Base-by-base conservation (phyloP, 2,888 invertebrate genomes). In the Drosophila percnosoma region DNA sequence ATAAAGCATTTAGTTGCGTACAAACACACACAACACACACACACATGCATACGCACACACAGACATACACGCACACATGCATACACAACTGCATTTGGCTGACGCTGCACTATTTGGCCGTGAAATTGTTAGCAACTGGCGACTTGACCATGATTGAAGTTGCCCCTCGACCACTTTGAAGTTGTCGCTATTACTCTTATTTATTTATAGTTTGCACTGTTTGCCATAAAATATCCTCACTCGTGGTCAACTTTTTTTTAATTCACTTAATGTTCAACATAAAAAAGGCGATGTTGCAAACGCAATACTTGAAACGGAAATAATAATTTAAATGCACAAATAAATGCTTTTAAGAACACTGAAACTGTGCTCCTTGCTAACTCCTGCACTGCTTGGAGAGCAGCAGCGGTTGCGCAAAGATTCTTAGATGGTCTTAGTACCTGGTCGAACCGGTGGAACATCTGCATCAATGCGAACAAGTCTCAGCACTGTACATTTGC, bases 1-100 rank as follows among this genome's bases (percentile, higher is more conserved):
- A 78, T 64, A 59, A 68, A 78, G 31, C 78, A 65, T 72, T 78
- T 75, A 68, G 75, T 65, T 71, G 67, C 75, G 67, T 60, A 69
- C 74, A 54, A 27, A 42, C n/a, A 1, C n/a, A 21, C 2, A n/a
- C 40, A 40, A n/a, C 10, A n/a, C 10, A 40, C 0, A 40, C 5
- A n/a, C 5, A 29, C 27, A 11, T 5, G 5, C 10, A 40, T 40
- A 24, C 34, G 6, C 18, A 31, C 29, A 29, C 27, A 29, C 29
- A 29, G 7, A 1, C 29, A 15, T 11, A 15, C 49, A 66, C 31
- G n/a, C 36, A 49, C 34, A 27, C 13, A 29, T 36, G 11, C 31
- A 55, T 21, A n/a, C 48, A 31, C 42, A 31, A 8, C 11, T 24
- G 36, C 51, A 65, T 29, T 58, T 59, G 52, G 38, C 38, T 11